Conservation (phyloP, 2,888 invertebrate genomes). For the Frankliniella fusca region DNA sequence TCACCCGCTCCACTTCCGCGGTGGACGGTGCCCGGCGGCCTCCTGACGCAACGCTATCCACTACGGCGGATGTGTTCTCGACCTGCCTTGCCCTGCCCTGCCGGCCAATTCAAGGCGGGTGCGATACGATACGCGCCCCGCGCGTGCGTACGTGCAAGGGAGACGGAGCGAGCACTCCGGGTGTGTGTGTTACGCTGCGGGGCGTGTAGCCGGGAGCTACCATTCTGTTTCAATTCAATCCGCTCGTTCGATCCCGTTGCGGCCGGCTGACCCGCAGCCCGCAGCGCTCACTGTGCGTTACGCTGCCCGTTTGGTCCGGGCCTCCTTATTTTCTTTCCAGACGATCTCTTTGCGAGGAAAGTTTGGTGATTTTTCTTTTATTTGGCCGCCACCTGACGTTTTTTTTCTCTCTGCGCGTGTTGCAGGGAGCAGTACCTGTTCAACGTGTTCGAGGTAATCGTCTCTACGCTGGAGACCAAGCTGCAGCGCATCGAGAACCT, state of each 20-base stretch:
- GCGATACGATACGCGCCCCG: neutral
- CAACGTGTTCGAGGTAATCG: slow-evolving; percentile 85
- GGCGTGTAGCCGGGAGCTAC: neutral
- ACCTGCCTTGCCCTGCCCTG: too few relatives aligned
- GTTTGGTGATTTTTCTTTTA: too few relatives aligned
- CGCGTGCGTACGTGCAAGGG: neutral
- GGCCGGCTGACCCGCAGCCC: too few relatives aligned
- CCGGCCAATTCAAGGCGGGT: neutral
- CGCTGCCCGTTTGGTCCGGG: too few relatives aligned
- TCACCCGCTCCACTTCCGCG: neutral
- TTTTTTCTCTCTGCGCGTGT: slow-evolving; percentile 41
- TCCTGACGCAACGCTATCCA: too few relatives aligned
- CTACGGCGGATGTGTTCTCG: too few relatives aligned
- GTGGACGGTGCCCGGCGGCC: neutral
- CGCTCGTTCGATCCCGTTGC: too few relatives aligned
- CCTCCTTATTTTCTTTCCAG: too few relatives aligned
- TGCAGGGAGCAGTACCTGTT: slow-evolving; percentile 82
- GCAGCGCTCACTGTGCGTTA: too few relatives aligned
- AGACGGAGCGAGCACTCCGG: neutral
- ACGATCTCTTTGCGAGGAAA: too few relatives aligned
- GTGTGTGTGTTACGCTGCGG: slow-evolving; percentile 24
- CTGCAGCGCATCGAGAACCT: slow-evolving; percentile 81
- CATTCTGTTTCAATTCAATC: too few relatives aligned
- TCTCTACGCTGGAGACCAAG: slow-evolving; percentile 82
- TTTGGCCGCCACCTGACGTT: too few relatives aligned